These are phyloP conservation scores for Mesaphorura yosii DNA, from an alignment of 1,140 invertebrate genomes.

Conservation along the genomic window DNA sequence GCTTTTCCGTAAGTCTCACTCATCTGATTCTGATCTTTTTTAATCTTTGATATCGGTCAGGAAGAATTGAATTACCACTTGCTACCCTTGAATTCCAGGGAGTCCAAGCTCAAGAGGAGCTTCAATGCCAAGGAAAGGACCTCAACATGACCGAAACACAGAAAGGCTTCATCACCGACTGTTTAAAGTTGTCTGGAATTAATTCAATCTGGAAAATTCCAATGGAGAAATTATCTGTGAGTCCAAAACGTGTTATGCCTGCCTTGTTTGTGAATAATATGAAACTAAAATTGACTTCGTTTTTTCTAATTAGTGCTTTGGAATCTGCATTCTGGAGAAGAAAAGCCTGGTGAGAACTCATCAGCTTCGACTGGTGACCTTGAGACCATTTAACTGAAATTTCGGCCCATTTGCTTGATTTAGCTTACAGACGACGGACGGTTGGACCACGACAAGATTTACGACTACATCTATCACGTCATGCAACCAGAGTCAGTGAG, in stretches of 20 bases:
- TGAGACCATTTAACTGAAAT: not conserved
- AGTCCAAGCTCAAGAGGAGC: conserved; percentile 10
- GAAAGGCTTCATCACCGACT: conserved; percentile 5
- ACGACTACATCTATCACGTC: conserved; percentile 10
- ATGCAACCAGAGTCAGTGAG: conserved; percentile 19
- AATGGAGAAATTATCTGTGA: conserved; percentile 12
- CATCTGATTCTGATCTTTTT: too few species aligned
- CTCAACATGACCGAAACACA: conserved; percentile 18
- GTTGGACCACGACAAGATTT: conserved; percentile 17
- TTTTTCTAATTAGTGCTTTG: conserved; percentile 11
- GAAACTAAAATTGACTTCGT: not conserved
- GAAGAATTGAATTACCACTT: too few species aligned
- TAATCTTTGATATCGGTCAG: too few species aligned
- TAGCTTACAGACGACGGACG: conserved; percentile 3
- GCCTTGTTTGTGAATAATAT: too few species aligned
- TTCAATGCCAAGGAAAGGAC: conserved; percentile 3
- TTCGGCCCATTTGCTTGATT: not conserved
- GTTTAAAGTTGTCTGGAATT: conserved; percentile 9
- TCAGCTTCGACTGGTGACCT: not conserved
- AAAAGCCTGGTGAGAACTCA: conserved; percentile 11
- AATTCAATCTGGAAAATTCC: conserved; percentile 19
- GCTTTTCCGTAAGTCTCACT: too few species aligned
- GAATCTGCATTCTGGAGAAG: conserved; percentile 19
- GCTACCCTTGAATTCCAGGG: too few species aligned
- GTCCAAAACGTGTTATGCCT: not conserved